A percentile compares a stretch with the other conserved stretches of the same genome.
Evolutionary conservation across 2,888 invertebrate species (phyloP).

Genomic region (Eristalis arbustorum): DNA sequence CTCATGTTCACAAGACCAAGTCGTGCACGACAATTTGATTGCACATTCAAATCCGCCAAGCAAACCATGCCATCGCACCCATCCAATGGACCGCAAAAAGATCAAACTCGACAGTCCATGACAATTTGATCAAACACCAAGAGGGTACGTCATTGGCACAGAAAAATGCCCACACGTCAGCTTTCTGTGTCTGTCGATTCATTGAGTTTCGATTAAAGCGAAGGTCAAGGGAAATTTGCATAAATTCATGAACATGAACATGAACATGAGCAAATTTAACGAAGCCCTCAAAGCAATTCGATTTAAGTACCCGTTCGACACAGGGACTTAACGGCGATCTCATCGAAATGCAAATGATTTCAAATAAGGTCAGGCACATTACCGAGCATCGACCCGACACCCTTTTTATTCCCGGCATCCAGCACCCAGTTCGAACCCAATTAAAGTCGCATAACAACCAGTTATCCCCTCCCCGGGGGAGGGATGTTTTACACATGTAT

Average conservation of each 20-base stretch:
- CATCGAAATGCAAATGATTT: neutral
- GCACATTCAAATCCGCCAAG: too few relatives aligned
- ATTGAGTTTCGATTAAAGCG: neutral
- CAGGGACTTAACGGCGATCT: neutral
- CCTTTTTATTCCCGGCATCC: neutral
- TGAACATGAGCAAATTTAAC: neutral
- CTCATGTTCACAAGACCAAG: too few relatives aligned
- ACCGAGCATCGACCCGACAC: neutral
- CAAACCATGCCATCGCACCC: too few relatives aligned
- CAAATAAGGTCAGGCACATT: neutral
- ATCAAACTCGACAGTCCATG: too few relatives aligned
- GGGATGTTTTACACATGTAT: neutral
- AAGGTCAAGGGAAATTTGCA: neutral
- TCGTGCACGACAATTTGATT: too few relatives aligned
- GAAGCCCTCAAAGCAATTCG: neutral
- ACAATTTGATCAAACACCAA: too few relatives aligned
- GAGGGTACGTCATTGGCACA: too few relatives aligned
- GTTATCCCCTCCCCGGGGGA: neutral
- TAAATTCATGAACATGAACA: neutral
- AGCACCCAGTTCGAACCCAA: slow-evolving; percentile 2
- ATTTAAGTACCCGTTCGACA: neutral
- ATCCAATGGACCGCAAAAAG: too few relatives aligned
- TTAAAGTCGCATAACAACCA: neutral
- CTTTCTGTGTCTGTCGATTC: neutral
- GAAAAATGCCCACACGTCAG: neutral